phyloP scores from a whole-genome alignment of 2,888 invertebrate genomes.

The Drosophila anceps region DNA sequence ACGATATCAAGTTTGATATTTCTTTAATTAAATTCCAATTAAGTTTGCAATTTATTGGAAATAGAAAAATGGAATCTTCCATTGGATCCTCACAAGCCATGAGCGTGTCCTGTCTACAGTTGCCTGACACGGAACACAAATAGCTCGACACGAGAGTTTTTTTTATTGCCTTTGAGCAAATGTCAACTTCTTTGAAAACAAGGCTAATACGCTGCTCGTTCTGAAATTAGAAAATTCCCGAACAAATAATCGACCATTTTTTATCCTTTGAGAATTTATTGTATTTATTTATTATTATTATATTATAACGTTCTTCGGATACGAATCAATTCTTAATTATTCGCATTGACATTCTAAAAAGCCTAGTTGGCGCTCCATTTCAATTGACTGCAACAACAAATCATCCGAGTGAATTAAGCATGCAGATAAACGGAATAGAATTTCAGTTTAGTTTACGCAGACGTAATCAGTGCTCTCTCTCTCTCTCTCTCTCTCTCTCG shows the following conservation, averaged over 20 bases:
- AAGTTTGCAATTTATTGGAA: not conserved
- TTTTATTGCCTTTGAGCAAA: not conserved
- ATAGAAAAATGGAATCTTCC: not conserved
- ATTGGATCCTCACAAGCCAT: not conserved
- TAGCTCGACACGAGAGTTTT: not conserved
- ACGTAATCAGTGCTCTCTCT: slow-evolving; percentile 1
- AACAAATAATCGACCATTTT: too few species aligned
- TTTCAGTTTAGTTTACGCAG: not conserved
- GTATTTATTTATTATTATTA: too few species aligned
- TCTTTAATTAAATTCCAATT: slow-evolving; percentile 7
- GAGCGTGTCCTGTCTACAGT: slow-evolving; percentile 7
- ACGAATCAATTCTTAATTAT: not conserved
- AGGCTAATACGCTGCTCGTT: not conserved
- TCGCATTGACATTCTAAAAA: not conserved
- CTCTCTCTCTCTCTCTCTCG: too few species aligned
- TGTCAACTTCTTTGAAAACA: slow-evolving; percentile 7
- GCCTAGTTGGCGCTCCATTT: not conserved
- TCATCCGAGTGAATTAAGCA: not conserved
- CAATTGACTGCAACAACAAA: not conserved
- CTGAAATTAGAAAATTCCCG: not conserved
- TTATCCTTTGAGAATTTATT: too few species aligned
- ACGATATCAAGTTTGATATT: slow-evolving; percentile 6
- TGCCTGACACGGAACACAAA: slow-evolving; percentile 1
- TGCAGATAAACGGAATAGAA: not conserved
- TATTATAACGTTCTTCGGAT: too few species aligned